Base-by-base conservation (phyloP, 1,140 invertebrate species). In the Uloborus diversus region DNA sequence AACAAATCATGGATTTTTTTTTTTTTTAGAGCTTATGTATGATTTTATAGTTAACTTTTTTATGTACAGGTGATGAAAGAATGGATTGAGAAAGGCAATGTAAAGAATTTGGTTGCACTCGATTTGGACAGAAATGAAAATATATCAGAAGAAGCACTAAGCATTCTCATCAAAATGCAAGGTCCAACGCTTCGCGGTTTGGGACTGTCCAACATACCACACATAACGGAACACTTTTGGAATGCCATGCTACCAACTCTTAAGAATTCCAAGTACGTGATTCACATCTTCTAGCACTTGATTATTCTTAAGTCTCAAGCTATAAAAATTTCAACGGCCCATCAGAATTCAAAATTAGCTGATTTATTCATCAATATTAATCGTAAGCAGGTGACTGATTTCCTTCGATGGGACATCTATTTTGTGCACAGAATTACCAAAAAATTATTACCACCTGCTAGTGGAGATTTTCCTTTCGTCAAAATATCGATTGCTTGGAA, bases 151-250 rank as follows among this genome's bases (percentile, higher is more conserved):
- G 96, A 97, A 84, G 93, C 91, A 7, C 89, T 99, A 27, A 92
- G 95, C 81, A 94, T 96, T 85, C 97, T 99, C 86, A 87, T 99
- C 30, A 94, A 92, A 53, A 91, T 93, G 53, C 91, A 96, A 86
- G 98, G 97, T 0, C 90, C 91, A 80, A 94, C 97, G 86, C 88
- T 99, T 13, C 91, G 90, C 85, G 98, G 94, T 0, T 89, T 99
- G 23, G 91, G 92, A 75, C 88, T 99, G 1, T 94, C 94, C 49
- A 98, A 98, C 33, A 99, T 99, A 92, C 93, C 96, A 0, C 97
- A 99, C 85, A 94, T 99, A 82, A 97, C 96, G 1, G 98, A 99
- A 88, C 95, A 96, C 85, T 92, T 99, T 57, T 99, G 97, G 96
- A 93, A 95, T 86, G 93, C 93, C 82, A 93, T 97, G 35, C 88